These are phyloP conservation scores for Cuniculus paca DNA, from an alignment of 2,797 vertebrate species.

Conservation along the genomic window DNA sequence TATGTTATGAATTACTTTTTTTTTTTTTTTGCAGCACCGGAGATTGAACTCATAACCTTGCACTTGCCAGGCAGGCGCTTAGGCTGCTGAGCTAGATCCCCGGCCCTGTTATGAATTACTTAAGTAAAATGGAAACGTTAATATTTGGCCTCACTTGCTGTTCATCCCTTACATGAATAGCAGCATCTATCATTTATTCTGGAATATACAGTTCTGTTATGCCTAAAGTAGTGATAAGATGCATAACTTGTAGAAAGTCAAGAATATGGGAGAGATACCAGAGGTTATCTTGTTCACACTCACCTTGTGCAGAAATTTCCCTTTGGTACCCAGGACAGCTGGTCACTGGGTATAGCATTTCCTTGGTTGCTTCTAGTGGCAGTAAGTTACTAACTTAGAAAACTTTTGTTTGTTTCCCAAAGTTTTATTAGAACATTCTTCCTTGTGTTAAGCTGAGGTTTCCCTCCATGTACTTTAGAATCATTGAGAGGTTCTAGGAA, in stretches of 20 bases:
- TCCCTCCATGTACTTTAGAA: not conserved
- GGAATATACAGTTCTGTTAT: not conserved
- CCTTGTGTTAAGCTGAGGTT: not conserved
- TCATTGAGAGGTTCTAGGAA: not conserved
- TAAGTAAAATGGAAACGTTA: slow-evolving; percentile 41
- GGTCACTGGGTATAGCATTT: not conserved
- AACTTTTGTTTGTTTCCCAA: not conserved
- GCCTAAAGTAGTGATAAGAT: not conserved
- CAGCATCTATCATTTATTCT: not conserved
- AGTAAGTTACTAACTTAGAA: not conserved
- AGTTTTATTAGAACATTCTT: not conserved
- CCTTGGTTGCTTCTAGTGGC: not conserved
- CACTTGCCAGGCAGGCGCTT: too few relatives aligned
- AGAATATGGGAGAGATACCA: not conserved
- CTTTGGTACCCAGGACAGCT: not conserved
- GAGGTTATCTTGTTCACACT: not conserved
- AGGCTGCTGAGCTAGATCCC: too few relatives aligned
- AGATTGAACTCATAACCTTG: too few relatives aligned
- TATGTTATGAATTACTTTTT: slow-evolving; percentile 25
- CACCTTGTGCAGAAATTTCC: not conserved
- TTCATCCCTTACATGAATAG: not conserved
- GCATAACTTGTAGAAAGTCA: not conserved
- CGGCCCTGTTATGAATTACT: slow-evolving; percentile 39
- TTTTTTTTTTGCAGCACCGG: too few relatives aligned
- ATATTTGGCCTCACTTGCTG: slow-evolving; percentile 25